Evolutionary conservation across 2,888 invertebrate species (phyloP), one percentile per base, ranked within the genome.

Genomic region (Pheosia gnoma): DNA sequence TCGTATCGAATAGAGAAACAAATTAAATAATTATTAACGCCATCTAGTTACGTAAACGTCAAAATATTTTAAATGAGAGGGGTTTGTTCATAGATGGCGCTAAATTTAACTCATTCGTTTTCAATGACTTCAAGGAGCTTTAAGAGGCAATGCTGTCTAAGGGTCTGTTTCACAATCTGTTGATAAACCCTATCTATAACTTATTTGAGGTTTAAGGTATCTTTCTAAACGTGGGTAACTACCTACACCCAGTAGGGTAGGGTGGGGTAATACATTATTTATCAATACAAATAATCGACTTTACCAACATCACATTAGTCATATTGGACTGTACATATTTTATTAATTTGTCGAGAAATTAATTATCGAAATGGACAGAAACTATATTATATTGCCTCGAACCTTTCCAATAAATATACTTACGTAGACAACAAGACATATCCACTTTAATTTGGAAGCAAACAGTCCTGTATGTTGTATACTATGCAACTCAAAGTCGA

Each of bases 311-410:
- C 13, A 55, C 51, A 49, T 58, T 63, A 58, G 25, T 55, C 64
- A 65, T 39, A 51, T 60, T 54, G 51, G 58, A 47, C n/a, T 11
- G 60, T 67, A 47, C 68, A 73, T 70, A 70, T 68, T 68, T 70
- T 52, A 73, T 68, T 7, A 43, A 41, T 59, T 49, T 51, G 62
- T 65, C 57, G 60, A 65, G 59, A 60, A 71, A 70, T 73, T 68
- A 59, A 75, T 77, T 66, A 72, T 53, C 43, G 60, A 68, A 71
- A 75, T 76, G 66, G 71, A 25, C 25, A 25, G 25, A 25, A 65
- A 64, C 6, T 43, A 37, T 58, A 63, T 56, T 61, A 58, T 37
- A 63, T 62, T 65, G 57, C 10, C 38, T 10, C 49, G 36, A 36
- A 36, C 36, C 3, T 47, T 39, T 51, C 13, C 37, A 45, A 7